phyloP scores from a whole-genome alignment of 2,113 vertebrate genomes.

The Corythoichthys haematopterus region DNA sequence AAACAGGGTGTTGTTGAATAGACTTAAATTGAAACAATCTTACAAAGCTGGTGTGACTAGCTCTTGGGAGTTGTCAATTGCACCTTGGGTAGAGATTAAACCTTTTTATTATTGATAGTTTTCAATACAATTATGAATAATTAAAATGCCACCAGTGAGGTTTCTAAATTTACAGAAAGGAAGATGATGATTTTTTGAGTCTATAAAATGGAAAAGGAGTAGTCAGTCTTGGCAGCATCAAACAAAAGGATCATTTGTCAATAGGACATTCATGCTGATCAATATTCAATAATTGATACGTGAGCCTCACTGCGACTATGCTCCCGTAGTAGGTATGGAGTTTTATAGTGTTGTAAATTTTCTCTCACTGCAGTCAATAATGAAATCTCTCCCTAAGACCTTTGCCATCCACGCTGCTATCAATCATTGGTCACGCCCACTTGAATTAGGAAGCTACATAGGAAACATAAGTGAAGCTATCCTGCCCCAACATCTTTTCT shows the following conservation, averaged over 20 bases:
- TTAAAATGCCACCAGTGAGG: not conserved
- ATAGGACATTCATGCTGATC: slow-evolving; percentile 23
- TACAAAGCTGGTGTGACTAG: not conserved
- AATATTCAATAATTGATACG: slow-evolving; percentile 32
- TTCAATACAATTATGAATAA: not conserved
- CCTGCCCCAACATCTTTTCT: not conserved
- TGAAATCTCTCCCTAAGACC: slow-evolving; percentile 8
- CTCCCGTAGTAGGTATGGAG: slow-evolving; percentile 18
- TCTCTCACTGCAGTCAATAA: slow-evolving; percentile 26
- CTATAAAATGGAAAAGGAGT: not conserved
- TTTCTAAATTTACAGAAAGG: not conserved
- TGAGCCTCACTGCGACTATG: slow-evolving; percentile 18
- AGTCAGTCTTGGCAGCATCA: not conserved
- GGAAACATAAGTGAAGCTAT: not conserved
- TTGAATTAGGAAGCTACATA: not conserved
- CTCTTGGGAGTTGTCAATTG: not conserved
- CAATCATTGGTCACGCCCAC: slow-evolving; percentile 25
- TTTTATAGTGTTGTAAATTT: slow-evolving; percentile 34
- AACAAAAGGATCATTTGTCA: not conserved
- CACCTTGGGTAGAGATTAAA: not conserved
- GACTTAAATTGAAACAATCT: not conserved
- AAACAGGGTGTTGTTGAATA: not conserved
- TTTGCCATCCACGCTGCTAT: slow-evolving; percentile 11
- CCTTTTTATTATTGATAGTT: not conserved
- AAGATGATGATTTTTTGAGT: not conserved